These are phyloP conservation scores for Mimachlamys varia DNA, from an alignment of 2,888 invertebrate species.

Conservation along the genomic window DNA sequence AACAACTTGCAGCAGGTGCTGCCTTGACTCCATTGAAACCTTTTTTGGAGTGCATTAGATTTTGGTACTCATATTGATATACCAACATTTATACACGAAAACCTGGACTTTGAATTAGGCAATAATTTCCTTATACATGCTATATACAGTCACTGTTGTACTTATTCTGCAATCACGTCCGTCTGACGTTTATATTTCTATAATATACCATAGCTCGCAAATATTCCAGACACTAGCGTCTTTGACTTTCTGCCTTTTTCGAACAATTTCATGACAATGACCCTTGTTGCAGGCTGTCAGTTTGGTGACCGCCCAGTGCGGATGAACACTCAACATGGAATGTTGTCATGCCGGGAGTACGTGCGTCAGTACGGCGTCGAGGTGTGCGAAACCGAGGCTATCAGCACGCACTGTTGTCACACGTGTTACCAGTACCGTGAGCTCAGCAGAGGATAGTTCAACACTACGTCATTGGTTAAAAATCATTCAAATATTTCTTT, in stretches of 20 bases:
- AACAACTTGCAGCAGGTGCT: too few species aligned
- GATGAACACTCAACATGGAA: slow-evolving; percentile 64
- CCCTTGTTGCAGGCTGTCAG: slow-evolving; percentile 63
- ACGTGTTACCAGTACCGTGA: slow-evolving; percentile 65
- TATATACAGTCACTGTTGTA: too few species aligned
- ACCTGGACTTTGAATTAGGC: too few species aligned
- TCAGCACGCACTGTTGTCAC: slow-evolving; percentile 68
- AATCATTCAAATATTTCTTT: not conserved
- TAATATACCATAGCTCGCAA: too few species aligned
- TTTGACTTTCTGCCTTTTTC: not conserved
- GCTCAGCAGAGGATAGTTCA: not conserved
- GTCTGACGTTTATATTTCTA: too few species aligned
- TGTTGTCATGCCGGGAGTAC: slow-evolving; percentile 66
- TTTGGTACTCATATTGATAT: too few species aligned
- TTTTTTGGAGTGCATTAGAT: too few species aligned
- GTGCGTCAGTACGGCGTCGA: slow-evolving; percentile 63
- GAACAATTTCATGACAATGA: not conserved
- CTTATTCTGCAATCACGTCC: too few species aligned
- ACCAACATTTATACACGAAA: too few species aligned
- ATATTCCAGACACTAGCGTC: not conserved
- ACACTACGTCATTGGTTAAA: not conserved
- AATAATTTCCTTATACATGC: too few species aligned
- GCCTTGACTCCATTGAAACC: too few species aligned
- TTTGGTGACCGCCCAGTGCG: slow-evolving; percentile 70
- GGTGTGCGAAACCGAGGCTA: slow-evolving; percentile 63